phyloP scores from a whole-genome alignment of 2,888 invertebrate species.

The Amphiduros pacificus region DNA sequence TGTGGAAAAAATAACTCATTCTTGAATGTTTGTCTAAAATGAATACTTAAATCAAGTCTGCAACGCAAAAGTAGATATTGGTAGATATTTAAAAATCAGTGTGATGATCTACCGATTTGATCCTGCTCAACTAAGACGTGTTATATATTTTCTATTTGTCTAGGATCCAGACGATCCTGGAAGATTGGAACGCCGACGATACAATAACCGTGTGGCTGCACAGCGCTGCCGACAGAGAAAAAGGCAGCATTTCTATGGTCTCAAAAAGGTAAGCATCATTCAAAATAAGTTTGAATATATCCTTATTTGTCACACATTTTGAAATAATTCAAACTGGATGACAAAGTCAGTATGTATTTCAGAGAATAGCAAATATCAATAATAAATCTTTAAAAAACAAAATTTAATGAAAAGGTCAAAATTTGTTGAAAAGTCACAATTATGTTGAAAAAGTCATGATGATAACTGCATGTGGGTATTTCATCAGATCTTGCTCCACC shows the following conservation, averaged over 20 bases:
- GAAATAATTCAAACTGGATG: background rate
- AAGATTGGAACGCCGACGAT: conserved; percentile 7
- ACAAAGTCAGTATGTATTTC: background rate
- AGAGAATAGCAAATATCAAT: background rate
- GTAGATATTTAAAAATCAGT: too few species aligned
- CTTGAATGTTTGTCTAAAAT: too few species aligned
- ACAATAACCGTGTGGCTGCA: conserved; percentile 14
- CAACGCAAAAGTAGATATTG: too few species aligned
- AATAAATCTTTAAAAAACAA: background rate
- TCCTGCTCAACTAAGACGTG: too few species aligned
- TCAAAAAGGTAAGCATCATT: conserved; percentile 9
- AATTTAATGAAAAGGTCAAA: background rate
- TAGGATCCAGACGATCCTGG: background rate
- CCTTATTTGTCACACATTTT: background rate
- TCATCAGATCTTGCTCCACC: too few species aligned
- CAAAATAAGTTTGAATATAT: background rate
- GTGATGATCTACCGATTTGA: too few species aligned
- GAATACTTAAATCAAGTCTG: too few species aligned
- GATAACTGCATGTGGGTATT: too few species aligned
- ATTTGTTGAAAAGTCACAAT: background rate
- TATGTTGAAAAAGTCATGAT: too few species aligned
- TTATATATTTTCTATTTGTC: background rate
- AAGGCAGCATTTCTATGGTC: conserved; percentile 6
- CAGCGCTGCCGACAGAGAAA: conserved; percentile 10
- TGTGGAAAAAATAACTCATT: too few species aligned